A percentile compares a stretch with the other conserved stretches of the same genome.
These are phyloP conservation scores for Nanorana parkeri DNA, from an alignment of 2,113 vertebrate species.

Conservation along the genomic window DNA sequence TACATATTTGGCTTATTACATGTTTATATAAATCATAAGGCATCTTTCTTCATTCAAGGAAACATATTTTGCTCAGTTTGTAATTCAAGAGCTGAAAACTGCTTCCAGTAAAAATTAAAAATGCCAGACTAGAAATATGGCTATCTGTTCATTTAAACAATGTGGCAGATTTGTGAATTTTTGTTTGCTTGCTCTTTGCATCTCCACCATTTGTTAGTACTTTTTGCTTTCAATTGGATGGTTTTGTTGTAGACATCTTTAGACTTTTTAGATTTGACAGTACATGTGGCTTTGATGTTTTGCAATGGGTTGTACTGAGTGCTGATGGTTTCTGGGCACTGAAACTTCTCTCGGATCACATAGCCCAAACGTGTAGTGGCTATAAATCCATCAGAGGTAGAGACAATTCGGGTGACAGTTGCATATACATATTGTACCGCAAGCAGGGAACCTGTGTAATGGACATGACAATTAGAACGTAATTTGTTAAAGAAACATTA, in stretches of 20 bases:
- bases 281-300: slow-evolving; percentile 68
- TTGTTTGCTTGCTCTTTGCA: slow-evolving; percentile 10
- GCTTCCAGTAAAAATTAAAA: background rate
- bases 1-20: too few species aligned
- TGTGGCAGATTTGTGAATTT: background rate
- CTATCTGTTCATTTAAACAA: background rate
- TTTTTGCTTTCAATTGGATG: background rate
- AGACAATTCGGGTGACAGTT: slow-evolving; percentile 67
- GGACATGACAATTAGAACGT: too few species aligned
- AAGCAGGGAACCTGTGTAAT: slow-evolving; percentile 73
- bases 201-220: slow-evolving; percentile 8
- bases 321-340: slow-evolving; percentile 62
- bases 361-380: slow-evolving; percentile 69
- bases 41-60: too few species aligned
- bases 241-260: background rate
- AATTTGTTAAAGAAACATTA: too few species aligned
- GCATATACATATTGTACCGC: slow-evolving; percentile 74
- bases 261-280: slow-evolving; percentile 68
- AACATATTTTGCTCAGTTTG: background rate
- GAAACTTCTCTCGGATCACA: slow-evolving; percentile 72
- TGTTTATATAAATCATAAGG: too few species aligned
- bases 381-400: slow-evolving; percentile 73
- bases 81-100: background rate
- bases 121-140: background rate
- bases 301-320: slow-evolving; percentile 70